phyloP scores from a whole-genome alignment of 2,797 vertebrate genomes.

The Spheniscus humboldti region DNA sequence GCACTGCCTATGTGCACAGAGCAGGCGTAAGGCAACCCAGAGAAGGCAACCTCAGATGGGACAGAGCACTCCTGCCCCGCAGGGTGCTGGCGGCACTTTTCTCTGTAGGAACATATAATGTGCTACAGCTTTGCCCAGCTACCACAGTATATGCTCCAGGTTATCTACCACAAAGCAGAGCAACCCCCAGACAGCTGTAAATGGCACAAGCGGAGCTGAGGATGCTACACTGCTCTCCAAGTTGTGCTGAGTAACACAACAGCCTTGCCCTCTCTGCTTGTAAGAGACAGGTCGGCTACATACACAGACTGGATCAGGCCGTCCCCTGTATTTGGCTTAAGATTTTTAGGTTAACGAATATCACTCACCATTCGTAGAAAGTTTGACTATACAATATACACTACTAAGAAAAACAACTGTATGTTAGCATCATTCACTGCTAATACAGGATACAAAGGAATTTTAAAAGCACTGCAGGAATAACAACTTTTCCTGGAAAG shows the following conservation, averaged over 20 bases:
- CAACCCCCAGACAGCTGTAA: background rate
- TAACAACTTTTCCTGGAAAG: background rate
- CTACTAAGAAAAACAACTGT: background rate
- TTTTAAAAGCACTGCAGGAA: background rate
- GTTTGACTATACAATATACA: background rate
- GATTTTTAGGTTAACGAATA: background rate
- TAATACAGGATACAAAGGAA: background rate
- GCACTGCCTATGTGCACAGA: background rate
- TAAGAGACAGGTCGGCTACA: background rate
- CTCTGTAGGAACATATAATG: background rate
- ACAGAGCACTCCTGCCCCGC: fast-evolving
- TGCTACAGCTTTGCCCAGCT: background rate
- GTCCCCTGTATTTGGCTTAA: background rate
- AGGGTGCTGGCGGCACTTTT: background rate
- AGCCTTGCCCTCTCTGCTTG: background rate
- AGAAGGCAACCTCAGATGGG: background rate
- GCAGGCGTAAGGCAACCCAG: background rate
- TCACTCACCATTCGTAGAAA: background rate
- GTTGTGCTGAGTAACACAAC: background rate
- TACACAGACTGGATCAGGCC: background rate
- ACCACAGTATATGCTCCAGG: fast-evolving
- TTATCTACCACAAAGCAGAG: background rate
- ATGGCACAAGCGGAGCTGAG: fast-evolving
- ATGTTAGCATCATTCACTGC: background rate
- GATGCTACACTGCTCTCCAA: background rate